Conservation (phyloP, 2,888 invertebrate genomes). For the Rhorus exstirpatorius region DNA sequence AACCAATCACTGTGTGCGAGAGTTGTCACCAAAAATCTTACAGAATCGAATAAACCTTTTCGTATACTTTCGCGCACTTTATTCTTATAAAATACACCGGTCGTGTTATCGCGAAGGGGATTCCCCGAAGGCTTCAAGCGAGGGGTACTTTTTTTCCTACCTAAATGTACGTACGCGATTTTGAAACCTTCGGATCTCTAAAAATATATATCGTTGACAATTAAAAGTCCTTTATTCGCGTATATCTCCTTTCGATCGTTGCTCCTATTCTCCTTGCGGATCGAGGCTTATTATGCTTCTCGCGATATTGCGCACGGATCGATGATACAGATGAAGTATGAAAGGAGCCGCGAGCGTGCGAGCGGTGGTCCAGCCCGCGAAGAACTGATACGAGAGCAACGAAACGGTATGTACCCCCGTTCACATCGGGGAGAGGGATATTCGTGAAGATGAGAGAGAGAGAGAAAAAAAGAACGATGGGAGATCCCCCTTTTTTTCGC, state of each 20-base stretch:
- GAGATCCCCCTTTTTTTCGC: conserved; percentile 57
- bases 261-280: too few relatives aligned
- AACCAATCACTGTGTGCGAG: conserved; percentile 28
- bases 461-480: conserved; percentile 51
- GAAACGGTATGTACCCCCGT: conserved; percentile 54
- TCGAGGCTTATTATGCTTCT: too few relatives aligned
- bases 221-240: too few relatives aligned
- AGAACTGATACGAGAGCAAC: conserved; percentile 77
- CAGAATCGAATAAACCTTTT: too few relatives aligned
- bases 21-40: conserved; percentile 17
- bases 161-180: neutral
- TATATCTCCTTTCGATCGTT: too few relatives aligned
- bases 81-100: conserved; percentile 11
- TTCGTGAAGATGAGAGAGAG: conserved; percentile 47
- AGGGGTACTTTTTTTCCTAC: neutral
- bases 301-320: conserved; percentile 37
- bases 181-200: too few relatives aligned
- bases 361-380: conserved; percentile 80
- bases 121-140: neutral
- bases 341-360: conserved; percentile 74
- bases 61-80: too few relatives aligned
- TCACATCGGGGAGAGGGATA: conserved; percentile 43
- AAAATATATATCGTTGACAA: too few relatives aligned
- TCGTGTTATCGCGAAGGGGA: conserved; percentile 1
- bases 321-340: conserved; percentile 4